Base-by-base conservation (phyloP, 2,113 vertebrate species). In the Cercocebus atys region DNA sequence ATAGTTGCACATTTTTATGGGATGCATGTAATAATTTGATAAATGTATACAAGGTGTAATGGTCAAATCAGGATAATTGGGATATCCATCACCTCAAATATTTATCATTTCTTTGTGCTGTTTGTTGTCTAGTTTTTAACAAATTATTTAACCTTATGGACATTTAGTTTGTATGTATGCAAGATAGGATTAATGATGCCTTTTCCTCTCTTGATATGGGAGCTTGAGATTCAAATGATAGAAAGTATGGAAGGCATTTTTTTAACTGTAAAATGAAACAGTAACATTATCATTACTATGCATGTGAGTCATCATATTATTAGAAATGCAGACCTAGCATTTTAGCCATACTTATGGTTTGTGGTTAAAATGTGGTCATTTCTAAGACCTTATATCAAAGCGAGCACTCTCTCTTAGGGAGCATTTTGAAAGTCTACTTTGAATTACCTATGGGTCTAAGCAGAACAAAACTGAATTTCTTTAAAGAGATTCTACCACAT, bases 171-270 rank as follows among this genome's bases (percentile, higher is more conserved):
- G 47, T 93, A 94, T 95, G 6, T 10, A 17, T 43, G 25, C 45
- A 64, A 88, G 80, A 38, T 85, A 45, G 50, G 17, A 90, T 80
- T 75, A 50, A 40, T 52, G 11, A n/a, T 79, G 38, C 2, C 17
- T 40, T 95, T 90, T 88, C 38, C 13, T 75, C 32, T 57, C 17
- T 83, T 40, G 11, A n/a, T 75, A 47, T 25, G n/a, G 9, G 16
- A 45, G 61, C 90, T 88, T 76, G 43, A 66, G 64, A 88, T 72
- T 57, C 84, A 68, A 72, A 75, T 9, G 47, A 55, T 13, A 61
- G n/a, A 40, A 30, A 32, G 27, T 88, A 75, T 98, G 47, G 92
- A 83, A 92, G 32, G 73, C 13, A 6, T 89, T 79, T 70, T 89
- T 13, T 70, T 6, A 32, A 7, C 1, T 82, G 9, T n/a, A 66